These are phyloP conservation scores for Synanthedon andrenaeformis DNA, from an alignment of 2,888 invertebrate species.

Conservation along the genomic window DNA sequence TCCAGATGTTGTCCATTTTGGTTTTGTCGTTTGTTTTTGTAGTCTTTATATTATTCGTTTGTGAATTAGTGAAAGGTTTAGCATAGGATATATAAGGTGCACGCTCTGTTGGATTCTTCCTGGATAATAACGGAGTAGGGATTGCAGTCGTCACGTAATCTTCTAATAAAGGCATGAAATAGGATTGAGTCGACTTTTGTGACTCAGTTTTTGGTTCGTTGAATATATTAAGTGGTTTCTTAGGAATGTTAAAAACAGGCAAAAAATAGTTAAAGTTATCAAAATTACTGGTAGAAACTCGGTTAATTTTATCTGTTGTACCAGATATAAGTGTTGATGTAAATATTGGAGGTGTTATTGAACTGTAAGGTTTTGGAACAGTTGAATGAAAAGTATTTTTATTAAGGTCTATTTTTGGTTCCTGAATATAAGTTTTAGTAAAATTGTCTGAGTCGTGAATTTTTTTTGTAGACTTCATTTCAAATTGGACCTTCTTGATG, in stretches of 20 bases:
- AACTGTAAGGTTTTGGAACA: background rate
- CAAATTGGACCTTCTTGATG: background rate
- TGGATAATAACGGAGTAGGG: background rate
- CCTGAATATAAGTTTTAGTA: background rate
- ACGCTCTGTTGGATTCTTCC: background rate
- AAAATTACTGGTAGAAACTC: conserved; percentile 24
- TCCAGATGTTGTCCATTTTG: conserved; percentile 18
- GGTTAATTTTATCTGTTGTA: conserved; percentile 12
- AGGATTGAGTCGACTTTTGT: conserved; percentile 6
- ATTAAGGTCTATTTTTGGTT: background rate
- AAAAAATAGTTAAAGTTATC: conserved; percentile 31
- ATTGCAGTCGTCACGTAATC: conserved; percentile 2
- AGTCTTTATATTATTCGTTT: conserved; percentile 26
- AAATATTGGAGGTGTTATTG: background rate
- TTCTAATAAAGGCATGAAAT: conserved; percentile 22
- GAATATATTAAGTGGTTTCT: conserved; percentile 2
- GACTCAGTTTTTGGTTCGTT: conserved; percentile 3
- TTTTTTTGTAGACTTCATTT: background rate
- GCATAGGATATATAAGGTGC: conserved; percentile 10
- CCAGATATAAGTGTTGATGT: background rate
- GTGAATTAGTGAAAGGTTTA: conserved; percentile 35
- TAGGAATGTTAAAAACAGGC: conserved; percentile 20
- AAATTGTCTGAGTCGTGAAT: background rate
- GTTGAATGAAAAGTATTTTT: background rate
- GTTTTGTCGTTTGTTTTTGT: conserved; percentile 16